Conservation (phyloP, 2,797 vertebrate species). For the Botia kubotai region DNA sequence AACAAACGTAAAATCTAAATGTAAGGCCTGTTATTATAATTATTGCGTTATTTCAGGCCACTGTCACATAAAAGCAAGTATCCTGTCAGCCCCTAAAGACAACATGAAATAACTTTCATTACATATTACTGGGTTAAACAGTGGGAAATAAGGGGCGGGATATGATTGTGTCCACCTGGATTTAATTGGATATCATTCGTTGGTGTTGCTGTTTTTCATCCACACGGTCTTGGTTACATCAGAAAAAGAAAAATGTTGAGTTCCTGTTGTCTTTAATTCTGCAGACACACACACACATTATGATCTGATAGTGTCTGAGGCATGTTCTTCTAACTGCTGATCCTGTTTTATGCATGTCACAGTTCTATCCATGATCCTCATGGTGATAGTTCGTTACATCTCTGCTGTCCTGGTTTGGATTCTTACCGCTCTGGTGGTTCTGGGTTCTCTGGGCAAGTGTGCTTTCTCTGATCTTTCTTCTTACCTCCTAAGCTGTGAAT, state of each 20-base stretch:
- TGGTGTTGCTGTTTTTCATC: background rate
- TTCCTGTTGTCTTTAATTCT: background rate
- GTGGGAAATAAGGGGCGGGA: too few species aligned
- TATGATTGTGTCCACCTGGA: background rate
- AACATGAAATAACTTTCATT: background rate
- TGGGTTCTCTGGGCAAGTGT: conserved; percentile 93
- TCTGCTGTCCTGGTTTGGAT: conserved; percentile 96
- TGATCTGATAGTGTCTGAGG: background rate
- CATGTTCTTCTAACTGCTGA: conserved; percentile 42
- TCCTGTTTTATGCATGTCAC: conserved; percentile 62
- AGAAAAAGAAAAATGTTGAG: background rate
- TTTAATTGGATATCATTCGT: background rate
- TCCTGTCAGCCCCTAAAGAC: background rate
- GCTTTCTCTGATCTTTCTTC: conserved; percentile 47
- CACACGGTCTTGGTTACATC: background rate
- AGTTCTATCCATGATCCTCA: conserved; percentile 97
- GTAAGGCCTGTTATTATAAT: background rate
- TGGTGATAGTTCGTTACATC: conserved; percentile 97
- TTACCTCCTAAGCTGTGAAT: conserved; percentile 18
- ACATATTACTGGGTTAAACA: background rate
- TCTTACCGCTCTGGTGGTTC: conserved; percentile 89
- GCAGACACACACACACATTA: background rate
- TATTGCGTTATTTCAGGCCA: background rate
- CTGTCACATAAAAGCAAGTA: background rate
- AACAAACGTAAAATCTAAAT: background rate